Conservation (phyloP, 2,888 invertebrate genomes). For the Plebejus argus region DNA sequence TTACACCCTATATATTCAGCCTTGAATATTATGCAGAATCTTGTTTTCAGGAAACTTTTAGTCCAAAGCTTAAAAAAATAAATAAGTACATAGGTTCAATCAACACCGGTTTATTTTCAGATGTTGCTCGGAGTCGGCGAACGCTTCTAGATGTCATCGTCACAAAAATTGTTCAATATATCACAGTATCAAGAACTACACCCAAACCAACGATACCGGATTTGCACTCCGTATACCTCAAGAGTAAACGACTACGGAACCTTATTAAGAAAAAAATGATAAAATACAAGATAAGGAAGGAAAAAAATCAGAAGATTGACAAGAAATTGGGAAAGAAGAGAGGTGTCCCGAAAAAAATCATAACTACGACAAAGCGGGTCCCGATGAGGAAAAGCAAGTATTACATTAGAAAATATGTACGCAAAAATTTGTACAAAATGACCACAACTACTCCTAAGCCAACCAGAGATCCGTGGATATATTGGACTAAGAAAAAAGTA, state of each 20-base stretch:
- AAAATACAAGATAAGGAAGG: constrained; percentile 35
- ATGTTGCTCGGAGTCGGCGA: not conserved
- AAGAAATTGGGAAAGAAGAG: constrained; percentile 33
- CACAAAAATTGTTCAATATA: constrained; percentile 11
- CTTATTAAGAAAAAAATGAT: constrained; percentile 35
- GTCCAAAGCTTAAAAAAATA: not conserved
- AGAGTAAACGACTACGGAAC: constrained; percentile 35
- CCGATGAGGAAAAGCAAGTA: constrained; percentile 42
- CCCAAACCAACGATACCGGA: constrained; percentile 11
- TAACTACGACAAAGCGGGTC: constrained; percentile 37
- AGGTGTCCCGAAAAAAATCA: constrained; percentile 37
- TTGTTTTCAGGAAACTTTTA: not conserved
- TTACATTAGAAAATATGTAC: constrained; percentile 41
- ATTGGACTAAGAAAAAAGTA: constrained; percentile 29
- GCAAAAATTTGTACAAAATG: constrained; percentile 38
- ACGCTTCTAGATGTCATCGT: not conserved
- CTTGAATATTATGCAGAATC: not conserved
- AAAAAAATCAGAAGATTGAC: constrained; percentile 35
- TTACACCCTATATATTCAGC: not conserved
- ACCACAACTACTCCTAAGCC: constrained; percentile 38
- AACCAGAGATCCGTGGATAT: constrained; percentile 36
- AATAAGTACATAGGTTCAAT: not conserved
- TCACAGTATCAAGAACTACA: constrained; percentile 25
- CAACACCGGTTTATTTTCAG: not conserved
- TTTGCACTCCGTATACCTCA: constrained; percentile 36